Percentiles rank a stretch among this genome's conserved stretches.
phyloP scores from a whole-genome alignment of 2,888 invertebrate species.

The Pristionchus entomophagus region DNA sequence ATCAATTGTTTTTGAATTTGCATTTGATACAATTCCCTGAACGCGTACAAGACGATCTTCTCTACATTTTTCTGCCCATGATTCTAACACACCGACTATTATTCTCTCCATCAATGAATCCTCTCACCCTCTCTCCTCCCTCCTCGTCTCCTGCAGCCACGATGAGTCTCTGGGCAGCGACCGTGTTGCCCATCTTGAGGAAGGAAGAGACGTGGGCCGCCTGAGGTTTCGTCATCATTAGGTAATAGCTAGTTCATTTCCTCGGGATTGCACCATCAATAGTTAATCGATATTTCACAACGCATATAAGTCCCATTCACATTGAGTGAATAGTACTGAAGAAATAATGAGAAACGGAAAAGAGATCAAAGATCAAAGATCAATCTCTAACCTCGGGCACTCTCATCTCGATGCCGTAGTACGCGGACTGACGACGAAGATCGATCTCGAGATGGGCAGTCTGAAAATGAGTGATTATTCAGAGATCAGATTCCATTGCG shows the following conservation, averaged over 20 bases:
- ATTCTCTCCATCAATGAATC: neutral
- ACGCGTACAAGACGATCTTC: too few relatives aligned
- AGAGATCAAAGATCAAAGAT: neutral
- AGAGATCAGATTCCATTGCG: too few relatives aligned
- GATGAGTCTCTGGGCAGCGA: conserved; percentile 22
- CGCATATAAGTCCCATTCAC: neutral
- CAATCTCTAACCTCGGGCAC: conserved; percentile 3
- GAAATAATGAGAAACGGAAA: neutral
- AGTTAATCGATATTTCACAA: too few relatives aligned
- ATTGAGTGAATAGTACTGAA: neutral
- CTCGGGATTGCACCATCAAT: too few relatives aligned
- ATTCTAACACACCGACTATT: too few relatives aligned
- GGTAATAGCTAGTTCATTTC: too few relatives aligned
- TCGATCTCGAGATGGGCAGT: neutral
- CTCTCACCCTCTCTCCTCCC: neutral
- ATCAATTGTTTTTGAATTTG: too few relatives aligned
- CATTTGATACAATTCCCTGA: too few relatives aligned
- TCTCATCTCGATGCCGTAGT: conserved; percentile 6
- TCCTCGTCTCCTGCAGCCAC: neutral
- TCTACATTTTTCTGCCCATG: too few relatives aligned
- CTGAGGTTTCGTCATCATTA: neutral
- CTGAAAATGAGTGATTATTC: too few relatives aligned
- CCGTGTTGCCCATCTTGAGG: conserved; percentile 12
- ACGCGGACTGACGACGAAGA: neutral
- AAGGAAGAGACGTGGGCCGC: neutral